These are phyloP conservation scores for Chrysina gloriosa DNA, from an alignment of 2,888 invertebrate species.

Conservation along the genomic window DNA sequence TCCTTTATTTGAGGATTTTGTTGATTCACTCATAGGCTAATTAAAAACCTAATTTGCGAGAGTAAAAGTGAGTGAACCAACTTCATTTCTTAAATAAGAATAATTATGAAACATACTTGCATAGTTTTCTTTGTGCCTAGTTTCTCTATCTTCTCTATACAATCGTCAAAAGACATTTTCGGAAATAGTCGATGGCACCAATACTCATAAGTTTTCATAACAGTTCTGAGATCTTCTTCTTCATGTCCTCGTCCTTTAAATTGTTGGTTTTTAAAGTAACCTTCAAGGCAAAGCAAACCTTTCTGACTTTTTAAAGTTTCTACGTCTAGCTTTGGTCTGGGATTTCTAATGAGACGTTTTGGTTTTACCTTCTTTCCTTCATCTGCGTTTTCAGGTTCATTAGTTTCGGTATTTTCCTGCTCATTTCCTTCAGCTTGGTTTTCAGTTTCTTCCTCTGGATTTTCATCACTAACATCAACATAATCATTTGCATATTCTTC, in stretches of 20 bases:
- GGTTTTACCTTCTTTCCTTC: slow-evolving; percentile 66
- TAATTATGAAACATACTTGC: slow-evolving; percentile 68
- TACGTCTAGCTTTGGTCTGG: slow-evolving; percentile 75
- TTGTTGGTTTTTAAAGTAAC: slow-evolving; percentile 83
- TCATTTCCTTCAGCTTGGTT: slow-evolving; percentile 63
- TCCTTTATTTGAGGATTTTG: too few relatives aligned
- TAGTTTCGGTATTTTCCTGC: slow-evolving; percentile 61
- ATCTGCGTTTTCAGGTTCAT: slow-evolving; percentile 53
- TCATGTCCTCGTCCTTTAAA: slow-evolving; percentile 83
- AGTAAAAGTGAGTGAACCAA: too few relatives aligned
- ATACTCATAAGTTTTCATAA: slow-evolving; percentile 87
- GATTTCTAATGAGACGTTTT: slow-evolving; percentile 72
- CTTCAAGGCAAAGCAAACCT: slow-evolving; percentile 84
- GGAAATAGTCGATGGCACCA: slow-evolving; percentile 96
- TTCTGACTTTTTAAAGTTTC: slow-evolving; percentile 80
- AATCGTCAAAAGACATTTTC: slow-evolving; percentile 88
- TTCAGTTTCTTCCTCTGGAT: slow-evolving; percentile 42
- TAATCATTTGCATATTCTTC: slow-evolving; percentile 40
- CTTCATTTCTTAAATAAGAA: slow-evolving; percentile 18
- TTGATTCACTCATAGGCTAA: too few relatives aligned
- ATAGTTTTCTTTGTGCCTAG: slow-evolving; percentile 85
- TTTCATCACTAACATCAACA: slow-evolving; percentile 33
- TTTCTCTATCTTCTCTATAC: slow-evolving; percentile 81
- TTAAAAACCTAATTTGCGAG: too few relatives aligned
- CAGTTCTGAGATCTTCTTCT: slow-evolving; percentile 80